Percentiles rank a stretch among this genome's conserved stretches.
These are phyloP conservation scores for Girardinus metallicus DNA, from an alignment of 2,797 vertebrate genomes.

Conservation along the genomic window DNA sequence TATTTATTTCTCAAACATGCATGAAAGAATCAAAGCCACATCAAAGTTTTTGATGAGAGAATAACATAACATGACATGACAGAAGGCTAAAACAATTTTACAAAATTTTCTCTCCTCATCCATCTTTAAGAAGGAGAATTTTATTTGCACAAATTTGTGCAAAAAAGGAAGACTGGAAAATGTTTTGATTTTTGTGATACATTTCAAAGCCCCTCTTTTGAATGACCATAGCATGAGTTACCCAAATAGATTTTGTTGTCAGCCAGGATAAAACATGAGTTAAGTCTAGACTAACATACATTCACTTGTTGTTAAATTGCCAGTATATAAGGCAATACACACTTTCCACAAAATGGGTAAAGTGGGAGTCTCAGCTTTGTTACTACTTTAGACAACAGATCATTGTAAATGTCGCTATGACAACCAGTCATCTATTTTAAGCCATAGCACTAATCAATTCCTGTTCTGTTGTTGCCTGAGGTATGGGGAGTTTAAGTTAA, in stretches of 20 bases:
- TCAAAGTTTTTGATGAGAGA: too few species aligned
- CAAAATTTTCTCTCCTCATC: too few species aligned
- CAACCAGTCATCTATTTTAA: constrained; percentile 86
- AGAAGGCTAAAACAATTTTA: too few species aligned
- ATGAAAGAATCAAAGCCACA: too few species aligned
- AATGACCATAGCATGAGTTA: constrained; percentile 54
- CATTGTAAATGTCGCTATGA: constrained; percentile 85
- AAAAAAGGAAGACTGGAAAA: not conserved
- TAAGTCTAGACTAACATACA: constrained; percentile 9
- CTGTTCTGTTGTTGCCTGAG: constrained; percentile 82
- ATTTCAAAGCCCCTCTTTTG: not conserved
- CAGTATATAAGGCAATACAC: constrained; percentile 15
- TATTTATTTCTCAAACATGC: too few species aligned
- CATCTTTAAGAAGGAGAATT: too few species aligned
- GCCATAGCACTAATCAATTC: constrained; percentile 86
- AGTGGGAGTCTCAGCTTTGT: constrained; percentile 69
- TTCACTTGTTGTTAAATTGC: constrained; percentile 25
- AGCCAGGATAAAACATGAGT: not conserved
- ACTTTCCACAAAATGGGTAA: constrained; percentile 48
- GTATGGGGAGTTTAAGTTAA: constrained; percentile 58
- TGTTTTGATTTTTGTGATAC: not conserved
- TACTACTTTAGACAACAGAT: constrained; percentile 86
- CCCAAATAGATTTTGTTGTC: constrained; percentile 62
- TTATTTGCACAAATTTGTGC: not conserved
- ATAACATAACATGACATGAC: too few species aligned